Evolutionary conservation across 2,888 invertebrate species (phyloP).

Genomic region (Alsophila aescularia): DNA sequence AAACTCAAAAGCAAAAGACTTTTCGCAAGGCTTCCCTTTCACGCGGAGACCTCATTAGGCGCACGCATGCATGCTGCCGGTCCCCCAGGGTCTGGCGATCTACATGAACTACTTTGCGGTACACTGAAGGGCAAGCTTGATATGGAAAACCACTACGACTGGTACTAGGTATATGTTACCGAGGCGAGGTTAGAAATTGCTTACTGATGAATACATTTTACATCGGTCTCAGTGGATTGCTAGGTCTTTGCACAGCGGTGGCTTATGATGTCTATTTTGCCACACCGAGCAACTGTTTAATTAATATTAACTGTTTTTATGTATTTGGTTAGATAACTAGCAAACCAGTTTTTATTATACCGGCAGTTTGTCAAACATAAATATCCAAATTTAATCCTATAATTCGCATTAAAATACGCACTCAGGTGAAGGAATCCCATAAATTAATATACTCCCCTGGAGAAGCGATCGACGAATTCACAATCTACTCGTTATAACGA

Average conservation of each 20-base stretch:
- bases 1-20: slow-evolving; percentile 2
- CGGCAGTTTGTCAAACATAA: no score
- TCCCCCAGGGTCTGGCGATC: slow-evolving; percentile 17
- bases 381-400: no score
- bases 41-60: slow-evolving; percentile 44
- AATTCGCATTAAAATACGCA: no score
- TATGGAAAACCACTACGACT: neutral
- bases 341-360: no score
- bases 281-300: no score
- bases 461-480: neutral
- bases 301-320: no score
- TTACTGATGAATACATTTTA: neutral
- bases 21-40: slow-evolving; percentile 31
- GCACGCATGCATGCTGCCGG: slow-evolving; percentile 31
- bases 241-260: no score
- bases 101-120: slow-evolving; percentile 15
- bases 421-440: neutral
- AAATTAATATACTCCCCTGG: neutral
- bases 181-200: neutral
- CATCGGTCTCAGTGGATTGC: no score
- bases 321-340: no score
- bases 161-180: neutral
- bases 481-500: neutral
- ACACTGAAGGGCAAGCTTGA: slow-evolving; percentile 7
- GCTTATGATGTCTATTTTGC: no score